Evolutionary conservation across 1,140 invertebrate genomes (phyloP).

Genomic region (Drosophila oshimai): DNA sequence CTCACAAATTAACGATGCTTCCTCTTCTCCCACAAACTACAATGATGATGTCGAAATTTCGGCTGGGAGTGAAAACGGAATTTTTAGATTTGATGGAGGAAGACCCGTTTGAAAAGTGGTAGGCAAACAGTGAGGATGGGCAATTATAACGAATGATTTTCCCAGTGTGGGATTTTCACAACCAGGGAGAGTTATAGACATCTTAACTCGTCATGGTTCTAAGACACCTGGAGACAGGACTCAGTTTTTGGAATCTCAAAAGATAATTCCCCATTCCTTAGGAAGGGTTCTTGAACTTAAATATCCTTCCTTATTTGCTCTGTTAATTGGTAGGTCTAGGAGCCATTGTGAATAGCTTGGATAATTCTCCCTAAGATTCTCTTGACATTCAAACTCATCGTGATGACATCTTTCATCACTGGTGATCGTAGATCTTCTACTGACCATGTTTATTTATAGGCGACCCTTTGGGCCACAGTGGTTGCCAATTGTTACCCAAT

Average conservation of each 20-base stretch:
- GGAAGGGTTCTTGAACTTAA: too few species aligned
- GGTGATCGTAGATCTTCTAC: neutral
- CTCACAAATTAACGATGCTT: conserved; percentile 46
- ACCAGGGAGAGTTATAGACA: neutral
- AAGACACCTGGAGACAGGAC: neutral
- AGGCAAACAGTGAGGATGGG: conserved; percentile 3
- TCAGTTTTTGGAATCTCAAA: neutral
- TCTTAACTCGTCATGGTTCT: neutral
- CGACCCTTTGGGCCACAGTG: conserved; percentile 11
- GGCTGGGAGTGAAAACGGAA: conserved; percentile 41
- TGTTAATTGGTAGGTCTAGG: too few species aligned
- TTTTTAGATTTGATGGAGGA: conserved; percentile 14
- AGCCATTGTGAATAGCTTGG: too few species aligned
- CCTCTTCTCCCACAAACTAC: conserved; percentile 1
- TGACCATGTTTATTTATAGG: conserved; percentile 12
- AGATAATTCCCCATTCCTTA: neutral
- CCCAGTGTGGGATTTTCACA: neutral
- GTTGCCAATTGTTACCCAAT: conserved; percentile 67
- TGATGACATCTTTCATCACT: neutral
- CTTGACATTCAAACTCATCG: neutral
- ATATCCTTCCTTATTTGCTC: too few species aligned
- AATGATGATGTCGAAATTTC: conserved; percentile 47
- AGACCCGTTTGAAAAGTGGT: conserved; percentile 16
- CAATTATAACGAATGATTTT: conserved; percentile 36
- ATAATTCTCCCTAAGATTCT: too few species aligned